phyloP scores from a whole-genome alignment of 2,113 vertebrate species.

The Oreotrochilus melanogaster region DNA sequence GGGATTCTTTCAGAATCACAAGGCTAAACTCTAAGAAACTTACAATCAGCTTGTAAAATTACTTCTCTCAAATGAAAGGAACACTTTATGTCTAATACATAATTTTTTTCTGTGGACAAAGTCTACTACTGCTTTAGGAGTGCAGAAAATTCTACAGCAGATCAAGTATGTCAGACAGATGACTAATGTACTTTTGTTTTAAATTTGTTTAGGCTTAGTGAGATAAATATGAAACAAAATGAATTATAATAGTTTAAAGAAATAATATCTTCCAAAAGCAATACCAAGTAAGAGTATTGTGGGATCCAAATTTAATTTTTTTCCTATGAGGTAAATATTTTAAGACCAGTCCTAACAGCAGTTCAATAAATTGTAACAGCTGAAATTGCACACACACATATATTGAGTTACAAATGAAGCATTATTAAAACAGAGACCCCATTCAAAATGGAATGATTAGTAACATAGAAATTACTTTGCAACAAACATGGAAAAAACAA shows the following conservation, averaged over 20 bases:
- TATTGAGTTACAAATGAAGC: slow-evolving; percentile 48
- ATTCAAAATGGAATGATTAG: slow-evolving; percentile 59
- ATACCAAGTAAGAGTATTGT: slow-evolving; percentile 69
- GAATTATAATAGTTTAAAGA: slow-evolving; percentile 79
- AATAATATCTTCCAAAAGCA: slow-evolving; percentile 77
- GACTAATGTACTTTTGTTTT: slow-evolving; percentile 77
- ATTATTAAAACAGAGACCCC: slow-evolving; percentile 47
- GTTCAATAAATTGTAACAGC: slow-evolving; percentile 74
- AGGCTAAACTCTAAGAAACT: slow-evolving; percentile 2
- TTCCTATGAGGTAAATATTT: slow-evolving; percentile 75
- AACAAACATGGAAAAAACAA: slow-evolving; percentile 52
- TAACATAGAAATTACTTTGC: slow-evolving; percentile 31
- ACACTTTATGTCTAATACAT: not conserved
- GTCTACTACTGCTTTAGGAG: slow-evolving; percentile 47
- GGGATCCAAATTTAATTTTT: slow-evolving; percentile 75
- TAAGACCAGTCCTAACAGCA: slow-evolving; percentile 73
- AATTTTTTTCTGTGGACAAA: slow-evolving; percentile 16
- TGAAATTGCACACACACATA: slow-evolving; percentile 57
- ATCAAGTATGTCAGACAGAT: slow-evolving; percentile 70
- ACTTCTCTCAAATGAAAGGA: not conserved
- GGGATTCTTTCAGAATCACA: not conserved
- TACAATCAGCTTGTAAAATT: not conserved
- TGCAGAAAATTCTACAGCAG: slow-evolving; percentile 24
- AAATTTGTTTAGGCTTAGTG: slow-evolving; percentile 79
- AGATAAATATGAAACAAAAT: slow-evolving; percentile 81